Evolutionary conservation across 2,113 vertebrate species (phyloP), one percentile per base, ranked within the genome.

Genomic region (Dipodomys stephensi): DNA sequence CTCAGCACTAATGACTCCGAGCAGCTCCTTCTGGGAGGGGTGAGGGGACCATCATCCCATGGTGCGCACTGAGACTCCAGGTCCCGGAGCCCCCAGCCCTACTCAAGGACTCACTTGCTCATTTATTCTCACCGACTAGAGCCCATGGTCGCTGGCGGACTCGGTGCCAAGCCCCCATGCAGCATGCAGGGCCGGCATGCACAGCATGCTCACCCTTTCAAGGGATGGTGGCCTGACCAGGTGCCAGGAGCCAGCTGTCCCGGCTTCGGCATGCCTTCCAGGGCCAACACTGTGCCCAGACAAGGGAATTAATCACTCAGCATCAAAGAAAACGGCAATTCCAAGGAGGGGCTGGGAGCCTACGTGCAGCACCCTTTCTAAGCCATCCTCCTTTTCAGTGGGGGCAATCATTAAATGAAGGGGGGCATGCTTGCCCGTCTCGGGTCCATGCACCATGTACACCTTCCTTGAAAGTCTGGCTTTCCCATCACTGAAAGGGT

Each of bases 401-500:
- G 68, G 57, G 32, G 22, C 44, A 81, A 49, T 16, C 0, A n/a
- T 22, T 19, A 22, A 28, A 7, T 11, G 87, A 78, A 94, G 23
- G 91, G 95, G 60, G 44, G 39, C 0, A 4, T 0, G 16, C 28
- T 68, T 57, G 53, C 53, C 12, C 53, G 16, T 13, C 53, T 13
- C 53, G 11, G 15, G 68, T 28, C 79, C 20, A 2, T 18, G n/a
- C 72, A 57, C 87, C 35, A 3, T 30, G 27, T 8, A 44, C 44
- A 28, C 6, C 68, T 57, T 83, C 57, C 53, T 4, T 1, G n/a
- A 65, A 62, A 65, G 80, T 35, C 67, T 25, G 44, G 39, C 62
- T 27, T 82, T 65, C 77, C 84, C 90, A 22, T 93, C 96, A 80
- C 94, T 97, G 98, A 98, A 98, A 98, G 98, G 96, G 98, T 96